phyloP scores from a whole-genome alignment of 2,797 vertebrate genomes.

The Silurus aristotelis region DNA sequence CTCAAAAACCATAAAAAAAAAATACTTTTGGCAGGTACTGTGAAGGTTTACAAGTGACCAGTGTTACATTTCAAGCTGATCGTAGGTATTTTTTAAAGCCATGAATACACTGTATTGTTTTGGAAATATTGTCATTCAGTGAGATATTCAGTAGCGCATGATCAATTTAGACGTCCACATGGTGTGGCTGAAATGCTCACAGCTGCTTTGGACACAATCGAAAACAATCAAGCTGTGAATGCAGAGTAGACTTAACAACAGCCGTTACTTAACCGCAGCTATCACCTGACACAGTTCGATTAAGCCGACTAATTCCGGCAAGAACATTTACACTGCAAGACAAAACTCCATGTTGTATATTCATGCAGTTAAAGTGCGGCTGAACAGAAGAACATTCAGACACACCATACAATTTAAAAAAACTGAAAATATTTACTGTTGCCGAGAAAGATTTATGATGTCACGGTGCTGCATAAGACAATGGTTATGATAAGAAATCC shows the following conservation, averaged over 20 bases:
- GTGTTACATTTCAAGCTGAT: neutral
- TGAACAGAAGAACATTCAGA: neutral
- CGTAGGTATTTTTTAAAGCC: neutral
- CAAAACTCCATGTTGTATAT: neutral
- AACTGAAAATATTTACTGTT: neutral
- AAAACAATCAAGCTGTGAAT: neutral
- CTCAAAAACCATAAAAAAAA: too few relatives aligned
- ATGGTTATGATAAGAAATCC: neutral
- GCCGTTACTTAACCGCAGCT: neutral
- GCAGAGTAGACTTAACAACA: neutral
- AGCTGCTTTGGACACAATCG: too few relatives aligned
- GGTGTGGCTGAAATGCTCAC: neutral
- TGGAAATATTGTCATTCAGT: neutral
- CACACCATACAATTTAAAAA: neutral
- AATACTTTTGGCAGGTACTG: too few relatives aligned
- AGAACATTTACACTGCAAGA: neutral
- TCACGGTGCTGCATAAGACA: neutral
- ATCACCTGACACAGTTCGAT: neutral
- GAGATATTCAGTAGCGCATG: neutral
- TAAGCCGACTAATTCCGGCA: neutral
- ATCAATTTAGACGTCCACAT: neutral
- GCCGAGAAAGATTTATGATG: neutral
- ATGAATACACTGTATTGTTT: neutral
- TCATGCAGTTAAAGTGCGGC: neutral
- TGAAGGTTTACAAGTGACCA: neutral